Percentiles rank a stretch among this genome's conserved stretches.
phyloP scores from a whole-genome alignment of 2,797 vertebrate species.

The Labeo calbasu region DNA sequence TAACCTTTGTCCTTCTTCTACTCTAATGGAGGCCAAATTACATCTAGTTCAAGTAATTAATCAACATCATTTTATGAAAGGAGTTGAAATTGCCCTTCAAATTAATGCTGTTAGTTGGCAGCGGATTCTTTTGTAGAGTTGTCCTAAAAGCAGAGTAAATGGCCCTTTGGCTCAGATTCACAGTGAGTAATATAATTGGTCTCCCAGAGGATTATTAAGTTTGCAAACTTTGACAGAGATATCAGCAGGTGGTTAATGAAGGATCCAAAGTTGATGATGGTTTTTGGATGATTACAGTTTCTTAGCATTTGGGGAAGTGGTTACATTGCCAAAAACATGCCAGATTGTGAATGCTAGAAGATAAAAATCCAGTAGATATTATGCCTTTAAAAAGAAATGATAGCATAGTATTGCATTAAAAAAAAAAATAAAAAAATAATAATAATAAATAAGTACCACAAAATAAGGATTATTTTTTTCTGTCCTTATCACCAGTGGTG shows the following conservation, averaged over 20 bases:
- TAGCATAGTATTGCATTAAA: neutral
- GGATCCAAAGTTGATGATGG: slow-evolving; percentile 17
- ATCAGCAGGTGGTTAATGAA: slow-evolving; percentile 4
- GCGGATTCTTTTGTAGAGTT: slow-evolving; percentile 17
- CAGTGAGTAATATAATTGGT: slow-evolving; percentile 37
- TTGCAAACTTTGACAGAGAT: slow-evolving; percentile 37
- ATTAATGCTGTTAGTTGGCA: slow-evolving; percentile 33
- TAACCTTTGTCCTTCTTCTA: slow-evolving; percentile 19
- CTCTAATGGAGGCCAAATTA: slow-evolving; percentile 30
- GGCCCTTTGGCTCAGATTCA: slow-evolving; percentile 19
- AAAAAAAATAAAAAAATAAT: neutral
- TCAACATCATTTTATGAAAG: slow-evolving; percentile 45
- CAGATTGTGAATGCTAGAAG: neutral
- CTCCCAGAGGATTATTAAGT: slow-evolving; percentile 34
- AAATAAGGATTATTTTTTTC: neutral
- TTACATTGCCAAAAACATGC: neutral
- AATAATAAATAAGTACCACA: neutral
- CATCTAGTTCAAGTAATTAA: slow-evolving; percentile 38
- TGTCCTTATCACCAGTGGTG: neutral
- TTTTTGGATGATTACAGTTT: slow-evolving; percentile 11
- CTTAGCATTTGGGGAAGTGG: neutral
- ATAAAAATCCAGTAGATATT: neutral
- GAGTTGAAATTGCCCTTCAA: slow-evolving; percentile 38
- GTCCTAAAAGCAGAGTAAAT: slow-evolving; percentile 33
- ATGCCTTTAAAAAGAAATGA: neutral